These are phyloP conservation scores for Thaumetopoea pityocampa DNA, from an alignment of 1,140 invertebrate genomes.

Conservation along the genomic window DNA sequence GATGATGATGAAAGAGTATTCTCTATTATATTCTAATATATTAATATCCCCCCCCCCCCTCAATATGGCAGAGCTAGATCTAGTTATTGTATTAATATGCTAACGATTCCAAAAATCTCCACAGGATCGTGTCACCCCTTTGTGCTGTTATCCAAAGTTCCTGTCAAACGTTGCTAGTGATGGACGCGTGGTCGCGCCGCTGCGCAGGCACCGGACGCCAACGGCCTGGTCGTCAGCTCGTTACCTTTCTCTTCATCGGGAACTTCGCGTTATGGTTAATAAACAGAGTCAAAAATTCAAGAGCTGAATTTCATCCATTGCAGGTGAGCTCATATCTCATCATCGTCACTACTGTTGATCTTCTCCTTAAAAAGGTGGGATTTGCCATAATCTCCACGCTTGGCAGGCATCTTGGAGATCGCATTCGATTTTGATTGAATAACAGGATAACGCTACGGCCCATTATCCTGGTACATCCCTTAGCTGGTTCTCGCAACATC, in stretches of 20 bases:
- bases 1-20: no score
- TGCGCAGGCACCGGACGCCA: slow-evolving; percentile 76
- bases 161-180: slow-evolving; percentile 86
- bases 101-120: slow-evolving; percentile 1
- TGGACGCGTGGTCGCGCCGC: slow-evolving; percentile 83
- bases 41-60: no score
- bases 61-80: background rate
- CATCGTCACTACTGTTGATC: no score
- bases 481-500: no score
- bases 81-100: background rate
- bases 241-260: slow-evolving; percentile 87
- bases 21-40: no score
- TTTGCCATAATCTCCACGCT: no score
- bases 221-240: slow-evolving; percentile 83
- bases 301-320: slow-evolving; percentile 79
- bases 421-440: no score
- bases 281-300: slow-evolving; percentile 81
- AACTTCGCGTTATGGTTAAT: slow-evolving; percentile 89
- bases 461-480: no score
- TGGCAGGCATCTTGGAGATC: no score
- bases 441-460: no score
- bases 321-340: no score
- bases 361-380: no score
- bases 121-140: slow-evolving; percentile 71
- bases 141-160: slow-evolving; percentile 78